Evolutionary conservation across 2,113 vertebrate species (phyloP).

Genomic region (Grammomys dolichurus): DNA sequence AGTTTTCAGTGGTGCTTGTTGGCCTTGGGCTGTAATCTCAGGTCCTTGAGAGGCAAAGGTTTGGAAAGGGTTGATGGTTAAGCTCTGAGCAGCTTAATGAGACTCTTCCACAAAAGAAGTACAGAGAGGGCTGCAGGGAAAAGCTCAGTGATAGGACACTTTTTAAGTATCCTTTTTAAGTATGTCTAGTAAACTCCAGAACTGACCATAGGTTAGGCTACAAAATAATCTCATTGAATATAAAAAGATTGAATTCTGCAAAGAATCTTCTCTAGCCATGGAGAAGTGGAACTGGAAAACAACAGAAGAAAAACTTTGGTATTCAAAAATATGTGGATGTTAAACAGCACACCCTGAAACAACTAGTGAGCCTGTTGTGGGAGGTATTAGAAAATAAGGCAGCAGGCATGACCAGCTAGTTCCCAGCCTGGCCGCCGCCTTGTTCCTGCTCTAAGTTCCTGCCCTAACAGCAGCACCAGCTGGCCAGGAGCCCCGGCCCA

Average conservation of each 20-base stretch:
- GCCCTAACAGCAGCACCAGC: too few relatives aligned
- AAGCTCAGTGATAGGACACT: not conserved
- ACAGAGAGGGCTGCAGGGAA: not conserved
- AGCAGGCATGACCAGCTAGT: too few relatives aligned
- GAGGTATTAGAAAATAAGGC: too few relatives aligned
- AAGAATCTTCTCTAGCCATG: not conserved
- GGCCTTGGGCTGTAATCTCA: not conserved
- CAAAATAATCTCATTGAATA: conserved; percentile 33
- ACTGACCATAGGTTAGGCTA: not conserved
- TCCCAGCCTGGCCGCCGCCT: too few relatives aligned
- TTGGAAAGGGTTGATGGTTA: not conserved
- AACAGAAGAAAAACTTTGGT: conserved; percentile 10
- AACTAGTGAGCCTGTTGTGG: not conserved
- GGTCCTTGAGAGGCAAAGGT: not conserved
- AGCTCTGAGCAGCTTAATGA: not conserved
- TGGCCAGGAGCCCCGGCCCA: too few relatives aligned
- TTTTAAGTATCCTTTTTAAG: not conserved
- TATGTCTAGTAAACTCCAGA: not conserved
- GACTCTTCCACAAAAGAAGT: not conserved
- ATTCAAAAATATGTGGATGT: not conserved
- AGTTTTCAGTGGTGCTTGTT: not conserved
- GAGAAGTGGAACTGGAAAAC: not conserved
- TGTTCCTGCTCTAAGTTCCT: too few relatives aligned
- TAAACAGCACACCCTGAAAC: not conserved
- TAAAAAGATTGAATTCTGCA: conserved; percentile 32